Percentiles rank a stretch among this genome's conserved stretches.
Conservation (phyloP, 2,888 invertebrate species). For the Lysandra bellargus region DNA sequence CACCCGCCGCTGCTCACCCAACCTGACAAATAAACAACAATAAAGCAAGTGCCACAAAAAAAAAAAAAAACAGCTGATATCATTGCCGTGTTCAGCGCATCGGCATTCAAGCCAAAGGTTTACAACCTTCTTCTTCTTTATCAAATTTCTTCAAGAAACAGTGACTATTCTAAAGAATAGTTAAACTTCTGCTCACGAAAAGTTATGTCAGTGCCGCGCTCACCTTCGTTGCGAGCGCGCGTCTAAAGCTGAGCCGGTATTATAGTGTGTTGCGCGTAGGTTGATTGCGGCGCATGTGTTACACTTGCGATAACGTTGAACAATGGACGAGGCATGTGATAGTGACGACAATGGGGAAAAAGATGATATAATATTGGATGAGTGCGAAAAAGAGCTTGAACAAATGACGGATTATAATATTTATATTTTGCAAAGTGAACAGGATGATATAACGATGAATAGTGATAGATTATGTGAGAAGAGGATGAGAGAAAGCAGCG, state of each 20-base stretch:
- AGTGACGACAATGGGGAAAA: not conserved
- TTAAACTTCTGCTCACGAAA: no score
- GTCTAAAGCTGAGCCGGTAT: not conserved
- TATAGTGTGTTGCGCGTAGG: not conserved
- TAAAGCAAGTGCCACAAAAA: no score
- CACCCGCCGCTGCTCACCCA: constrained; percentile 81
- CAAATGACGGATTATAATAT: not conserved
- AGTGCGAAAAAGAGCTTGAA: not conserved
- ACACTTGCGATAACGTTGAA: not conserved
- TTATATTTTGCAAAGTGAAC: not conserved
- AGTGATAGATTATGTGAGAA: not conserved
- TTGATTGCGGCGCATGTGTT: not conserved
- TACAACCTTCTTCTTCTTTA: no score
- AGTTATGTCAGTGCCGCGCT: no score
- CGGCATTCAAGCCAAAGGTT: no score
- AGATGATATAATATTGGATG: not conserved
- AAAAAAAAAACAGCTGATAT: no score
- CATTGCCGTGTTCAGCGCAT: no score
- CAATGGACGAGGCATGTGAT: not conserved
- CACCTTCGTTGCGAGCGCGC: not conserved
- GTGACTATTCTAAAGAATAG: no score
- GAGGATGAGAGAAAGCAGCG: not conserved
- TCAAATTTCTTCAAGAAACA: no score
- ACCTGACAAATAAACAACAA: constrained; percentile 50
- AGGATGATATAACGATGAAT: not conserved